A percentile compares a stretch with the other conserved stretches of the same genome.
Evolutionary conservation across 1,140 invertebrate species (phyloP).

Genomic region (Rhopalosiphum maidis): DNA sequence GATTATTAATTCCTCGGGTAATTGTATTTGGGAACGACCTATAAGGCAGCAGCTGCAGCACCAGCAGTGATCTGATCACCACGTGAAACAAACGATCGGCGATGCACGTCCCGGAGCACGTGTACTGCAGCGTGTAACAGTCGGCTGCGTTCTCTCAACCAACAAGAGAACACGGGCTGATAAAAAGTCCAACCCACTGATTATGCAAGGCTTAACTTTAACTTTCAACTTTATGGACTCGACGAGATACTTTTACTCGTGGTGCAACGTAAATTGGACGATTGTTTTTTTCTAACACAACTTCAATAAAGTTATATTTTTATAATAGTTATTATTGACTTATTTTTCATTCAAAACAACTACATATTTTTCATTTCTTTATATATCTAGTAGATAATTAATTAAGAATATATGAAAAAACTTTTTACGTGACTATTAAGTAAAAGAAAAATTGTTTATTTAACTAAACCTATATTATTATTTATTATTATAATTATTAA

Average conservation of each 20-base stretch:
- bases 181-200: neutral
- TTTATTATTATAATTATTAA: neutral
- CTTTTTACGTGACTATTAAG: neutral
- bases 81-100: neutral
- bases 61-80: neutral
- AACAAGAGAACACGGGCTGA: neutral
- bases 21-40: neutral
- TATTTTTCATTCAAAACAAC: neutral
- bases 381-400: neutral
- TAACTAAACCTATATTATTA: neutral
- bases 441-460: neutral
- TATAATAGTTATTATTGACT: neutral
- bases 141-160: neutral
- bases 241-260: neutral
- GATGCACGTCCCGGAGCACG: neutral
- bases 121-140: neutral
- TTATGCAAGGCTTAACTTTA: neutral
- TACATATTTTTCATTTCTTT: neutral
- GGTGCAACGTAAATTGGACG: neutral
- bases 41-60: neutral
- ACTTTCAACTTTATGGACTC: neutral
- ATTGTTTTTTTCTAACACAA: neutral
- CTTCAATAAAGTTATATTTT: neutral
- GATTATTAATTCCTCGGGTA: no score
- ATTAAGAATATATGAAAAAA: neutral